phyloP scores from a whole-genome alignment of 2,113 vertebrate genomes.

The Anguilla rostrata region DNA sequence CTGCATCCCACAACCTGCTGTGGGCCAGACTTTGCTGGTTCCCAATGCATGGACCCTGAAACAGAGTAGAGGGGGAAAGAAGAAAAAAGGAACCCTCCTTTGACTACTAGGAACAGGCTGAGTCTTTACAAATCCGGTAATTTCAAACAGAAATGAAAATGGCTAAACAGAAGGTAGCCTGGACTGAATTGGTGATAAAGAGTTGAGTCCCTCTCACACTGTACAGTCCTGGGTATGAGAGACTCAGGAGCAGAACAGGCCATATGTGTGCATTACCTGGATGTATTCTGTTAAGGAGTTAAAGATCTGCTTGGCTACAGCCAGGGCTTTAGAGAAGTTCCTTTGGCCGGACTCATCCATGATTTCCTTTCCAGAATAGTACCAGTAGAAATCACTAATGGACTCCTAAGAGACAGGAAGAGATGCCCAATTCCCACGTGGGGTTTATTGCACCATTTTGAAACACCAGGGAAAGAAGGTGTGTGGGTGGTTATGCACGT shows the following conservation, averaged over 20 bases:
- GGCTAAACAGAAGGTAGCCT: not conserved
- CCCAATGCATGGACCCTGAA: slow-evolving; percentile 89
- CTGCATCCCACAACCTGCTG: slow-evolving; percentile 94
- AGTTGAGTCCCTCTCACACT: not conserved
- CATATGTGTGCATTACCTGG: slow-evolving; percentile 73
- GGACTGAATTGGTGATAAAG: not conserved
- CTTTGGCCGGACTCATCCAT: slow-evolving; percentile 95
- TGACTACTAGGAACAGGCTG: not conserved
- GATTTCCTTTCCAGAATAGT: slow-evolving; percentile 94
- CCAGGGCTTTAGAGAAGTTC: slow-evolving; percentile 94
- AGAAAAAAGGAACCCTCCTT: not conserved
- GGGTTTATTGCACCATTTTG: not conserved
- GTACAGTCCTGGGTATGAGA: not conserved
- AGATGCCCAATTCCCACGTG: not conserved
- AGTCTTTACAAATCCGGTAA: not conserved
- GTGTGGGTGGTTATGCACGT: not conserved
- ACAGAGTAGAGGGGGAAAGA: not conserved
- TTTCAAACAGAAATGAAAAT: not conserved
- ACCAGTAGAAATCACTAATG: slow-evolving; percentile 99
- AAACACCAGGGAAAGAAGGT: too few relatives aligned
- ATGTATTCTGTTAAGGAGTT: slow-evolving; percentile 98
- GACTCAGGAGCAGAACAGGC: not conserved
- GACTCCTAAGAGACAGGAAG: slow-evolving; percentile 78
- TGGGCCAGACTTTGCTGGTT: slow-evolving; percentile 98
- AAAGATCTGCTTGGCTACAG: slow-evolving; percentile 96